These are phyloP conservation scores for Steatornis caripensis DNA, from an alignment of 2,113 vertebrate species.

Conservation along the genomic window DNA sequence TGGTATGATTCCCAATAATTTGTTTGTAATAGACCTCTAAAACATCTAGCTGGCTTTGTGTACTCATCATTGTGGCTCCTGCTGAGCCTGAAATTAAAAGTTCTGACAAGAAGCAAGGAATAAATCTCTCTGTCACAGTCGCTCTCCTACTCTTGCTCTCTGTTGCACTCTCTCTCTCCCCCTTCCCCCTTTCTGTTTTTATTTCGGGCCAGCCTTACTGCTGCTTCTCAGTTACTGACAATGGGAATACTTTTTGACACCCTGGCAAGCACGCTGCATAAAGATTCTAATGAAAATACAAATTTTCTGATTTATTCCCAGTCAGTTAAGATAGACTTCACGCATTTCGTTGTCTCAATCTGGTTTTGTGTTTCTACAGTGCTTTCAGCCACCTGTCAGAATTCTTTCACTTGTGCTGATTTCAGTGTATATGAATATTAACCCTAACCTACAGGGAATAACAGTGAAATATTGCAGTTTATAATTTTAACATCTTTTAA, in stretches of 20 bases:
- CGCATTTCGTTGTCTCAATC: conserved; percentile 1
- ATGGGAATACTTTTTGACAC: conserved; percentile 30
- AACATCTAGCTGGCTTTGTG: conserved; percentile 53
- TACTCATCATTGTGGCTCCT: conserved; percentile 52
- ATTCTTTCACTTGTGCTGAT: not conserved
- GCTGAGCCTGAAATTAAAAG: conserved; percentile 72
- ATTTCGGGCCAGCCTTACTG: not conserved
- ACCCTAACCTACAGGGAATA: not conserved
- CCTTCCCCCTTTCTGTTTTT: not conserved
- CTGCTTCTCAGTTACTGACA: not conserved
- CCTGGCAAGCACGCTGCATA: not conserved
- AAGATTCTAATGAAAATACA: conserved; percentile 7
- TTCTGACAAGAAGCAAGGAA: conserved; percentile 57
- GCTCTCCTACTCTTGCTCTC: not conserved
- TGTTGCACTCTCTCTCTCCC: not conserved
- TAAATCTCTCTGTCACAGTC: not conserved
- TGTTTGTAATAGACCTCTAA: conserved; percentile 63
- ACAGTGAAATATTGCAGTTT: not conserved
- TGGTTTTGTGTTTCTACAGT: conserved; percentile 4
- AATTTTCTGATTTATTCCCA: not conserved
- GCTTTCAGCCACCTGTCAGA: not conserved
- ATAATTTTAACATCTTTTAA: not conserved
- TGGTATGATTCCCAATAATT: conserved; percentile 51
- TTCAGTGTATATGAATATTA: not conserved
- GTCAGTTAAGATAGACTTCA: not conserved